A percentile compares a stretch with the other conserved stretches of the same genome.
phyloP scores from a whole-genome alignment of 2,888 invertebrate species.

The Melanotus villosus region DNA sequence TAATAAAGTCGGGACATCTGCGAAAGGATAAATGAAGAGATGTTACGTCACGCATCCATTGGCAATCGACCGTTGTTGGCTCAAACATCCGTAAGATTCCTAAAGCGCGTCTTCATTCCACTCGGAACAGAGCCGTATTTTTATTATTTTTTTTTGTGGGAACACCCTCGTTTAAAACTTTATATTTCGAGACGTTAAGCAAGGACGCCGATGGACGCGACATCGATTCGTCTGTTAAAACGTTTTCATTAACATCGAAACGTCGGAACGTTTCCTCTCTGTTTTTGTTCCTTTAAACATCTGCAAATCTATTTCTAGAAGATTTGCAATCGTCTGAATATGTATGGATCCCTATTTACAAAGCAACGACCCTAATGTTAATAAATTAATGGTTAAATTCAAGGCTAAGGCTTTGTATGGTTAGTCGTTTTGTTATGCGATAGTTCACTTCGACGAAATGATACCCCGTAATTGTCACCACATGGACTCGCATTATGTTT shows the following conservation, averaged over 20 bases:
- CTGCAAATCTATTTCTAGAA: constrained; percentile 36
- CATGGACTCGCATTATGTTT: constrained; percentile 21
- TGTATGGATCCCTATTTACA: constrained; percentile 14
- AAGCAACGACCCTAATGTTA: constrained; percentile 12
- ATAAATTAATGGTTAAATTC: constrained; percentile 1
- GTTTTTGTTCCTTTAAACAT: constrained; percentile 24
- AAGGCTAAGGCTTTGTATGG: not conserved
- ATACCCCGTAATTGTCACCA: constrained; percentile 23
- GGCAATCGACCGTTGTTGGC: constrained; percentile 14
- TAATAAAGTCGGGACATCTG: constrained; percentile 17
- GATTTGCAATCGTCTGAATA: constrained; percentile 42
- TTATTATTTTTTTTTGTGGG: not conserved
- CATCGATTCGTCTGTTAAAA: no score
- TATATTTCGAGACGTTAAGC: no score
- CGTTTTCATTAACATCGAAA: no score
- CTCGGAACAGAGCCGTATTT: not conserved
- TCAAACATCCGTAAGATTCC: constrained; percentile 4
- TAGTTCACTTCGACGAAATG: constrained; percentile 1
- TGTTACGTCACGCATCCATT: constrained; percentile 13
- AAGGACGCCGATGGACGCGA: no score
- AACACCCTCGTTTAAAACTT: no score
- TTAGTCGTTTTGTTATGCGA: constrained; percentile 11
- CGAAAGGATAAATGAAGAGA: constrained; percentile 13
- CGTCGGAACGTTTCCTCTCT: no score
- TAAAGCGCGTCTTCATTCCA: not conserved